Evolutionary conservation across 2,797 vertebrate species (phyloP), one percentile per base, ranked within the genome.

Genomic region (Momotus momota): DNA sequence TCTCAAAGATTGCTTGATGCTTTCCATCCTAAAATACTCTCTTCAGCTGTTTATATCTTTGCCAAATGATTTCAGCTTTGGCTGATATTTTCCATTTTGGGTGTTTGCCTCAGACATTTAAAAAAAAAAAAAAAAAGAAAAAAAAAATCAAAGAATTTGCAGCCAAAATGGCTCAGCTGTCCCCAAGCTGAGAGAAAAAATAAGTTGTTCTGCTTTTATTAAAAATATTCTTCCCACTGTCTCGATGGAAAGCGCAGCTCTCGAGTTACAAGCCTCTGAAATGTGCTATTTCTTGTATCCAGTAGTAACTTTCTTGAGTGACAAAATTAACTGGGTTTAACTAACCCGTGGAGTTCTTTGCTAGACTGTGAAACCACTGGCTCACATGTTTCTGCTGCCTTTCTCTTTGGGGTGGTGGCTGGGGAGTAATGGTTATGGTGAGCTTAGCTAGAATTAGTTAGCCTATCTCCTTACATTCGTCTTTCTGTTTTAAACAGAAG

Each of bases 81-180:
- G 93, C 93, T 96, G 93, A 64, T 96, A 97, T 96, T 96, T 95
- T 90, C 89, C 85, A 73, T 91, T 94, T 92, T 93, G 96, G 75
- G 91, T 93, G 89, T 81, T 94, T 95, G 95, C 89, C 91, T 96
- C 89, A 96, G 93, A 94, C 80, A 78, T 92, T 93, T 8, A 3
- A 55, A 80, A 88, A 88, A 86, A 86, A 38, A 93, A 93, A 69
- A 10, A 11, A 86, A 86, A 38, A 93, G 92, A 69, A 10, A 11
- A 88, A 35, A 93, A 93, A 65, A 12, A 12, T 20, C 19, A 75
- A 91, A 77, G 23, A 71, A 18, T 70, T 88, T 80, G 87, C 81
- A 89, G 84, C 92, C 96, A 93, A 90, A 94, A 88, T 90, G 89
- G 85, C 87, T 97, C 91, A 96, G 94, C 95, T 95, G 93, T 94